Evolutionary conservation across 2,888 invertebrate genomes (phyloP).

Genomic region (Dasysyrphus albostriatus): DNA sequence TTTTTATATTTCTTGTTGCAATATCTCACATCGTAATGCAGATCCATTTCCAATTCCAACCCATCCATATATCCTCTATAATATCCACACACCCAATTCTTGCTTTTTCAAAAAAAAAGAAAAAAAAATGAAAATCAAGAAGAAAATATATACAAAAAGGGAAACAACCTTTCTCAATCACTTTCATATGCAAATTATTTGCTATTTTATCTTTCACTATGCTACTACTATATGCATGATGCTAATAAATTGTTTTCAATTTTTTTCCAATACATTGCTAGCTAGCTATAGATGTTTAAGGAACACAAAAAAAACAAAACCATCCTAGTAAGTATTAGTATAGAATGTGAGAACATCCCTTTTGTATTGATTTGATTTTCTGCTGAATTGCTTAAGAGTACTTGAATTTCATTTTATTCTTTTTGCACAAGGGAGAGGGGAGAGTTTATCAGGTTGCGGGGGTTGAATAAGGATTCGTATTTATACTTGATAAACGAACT

Average conservation of each 20-base stretch:
- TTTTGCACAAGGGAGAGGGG: slow-evolving; percentile 50
- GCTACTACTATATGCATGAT: slow-evolving; percentile 62
- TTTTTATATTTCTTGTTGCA: slow-evolving; percentile 17
- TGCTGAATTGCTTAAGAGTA: slow-evolving; percentile 73
- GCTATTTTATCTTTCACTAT: slow-evolving; percentile 74
- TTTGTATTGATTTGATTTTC: slow-evolving; percentile 74
- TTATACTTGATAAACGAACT: slow-evolving; percentile 59
- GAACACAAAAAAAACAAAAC: slow-evolving; percentile 26
- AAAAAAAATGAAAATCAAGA: not conserved
- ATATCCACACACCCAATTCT: slow-evolving; percentile 23
- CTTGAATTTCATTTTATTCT: slow-evolving; percentile 69
- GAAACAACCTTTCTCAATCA: slow-evolving; percentile 75
- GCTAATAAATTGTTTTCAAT: slow-evolving; percentile 73
- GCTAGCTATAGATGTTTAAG: slow-evolving; percentile 11
- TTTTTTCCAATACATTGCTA: slow-evolving; percentile 52
- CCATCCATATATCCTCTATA: slow-evolving; percentile 9
- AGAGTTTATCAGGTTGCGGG: not conserved
- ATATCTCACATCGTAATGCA: slow-evolving; percentile 53
- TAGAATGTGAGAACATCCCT: slow-evolving; percentile 41
- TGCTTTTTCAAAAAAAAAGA: not conserved
- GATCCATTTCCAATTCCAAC: slow-evolving; percentile 31
- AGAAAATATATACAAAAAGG: slow-evolving; percentile 21
- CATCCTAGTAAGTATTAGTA: not conserved
- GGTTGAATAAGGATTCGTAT: slow-evolving; percentile 48
- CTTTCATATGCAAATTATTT: slow-evolving; percentile 76